Evolutionary conservation across 2,113 vertebrate genomes (phyloP), one percentile per base, ranked within the genome.

Genomic region (Hippocampus guttulatus): DNA sequence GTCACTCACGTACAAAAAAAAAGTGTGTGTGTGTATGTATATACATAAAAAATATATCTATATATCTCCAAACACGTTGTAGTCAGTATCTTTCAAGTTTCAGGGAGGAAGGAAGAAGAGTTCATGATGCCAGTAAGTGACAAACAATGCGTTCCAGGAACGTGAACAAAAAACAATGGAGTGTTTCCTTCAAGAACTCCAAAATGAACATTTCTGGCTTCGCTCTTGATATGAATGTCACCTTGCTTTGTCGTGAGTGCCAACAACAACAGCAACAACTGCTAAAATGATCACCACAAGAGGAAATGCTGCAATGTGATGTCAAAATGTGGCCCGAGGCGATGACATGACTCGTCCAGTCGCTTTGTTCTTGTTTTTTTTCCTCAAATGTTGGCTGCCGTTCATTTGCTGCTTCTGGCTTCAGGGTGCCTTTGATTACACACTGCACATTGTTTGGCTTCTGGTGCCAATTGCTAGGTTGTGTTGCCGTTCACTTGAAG

Each of bases 401-500:
- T 33, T 61, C 27, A 61, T 61, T 61, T 33, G 27, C 58, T 16
- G 58, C 58, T 61, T 61, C 58, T 15, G 25, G 58, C 58, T 33
- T 16, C 14, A 33, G 58, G 58, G 58, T 33, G 27, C 14, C 58
- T 61, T 61, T 61, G 58, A 61, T 61, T 33, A 61, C 58, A 33
- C 18, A 7, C 58, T 33, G 27, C 7, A 3, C 58, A 61, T 61
- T 61, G 58, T 61, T n/a, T n/a, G 20, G n/a, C 21, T 55, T 55
- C 52, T 55, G n/a, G 58, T 61, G 16, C 27, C 58, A 61, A 61
- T 38, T 61, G 58, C 58, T 61, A 61, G 58, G 58, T 61, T 61
- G 58, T 61, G 9, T 58, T 58, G 27, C 15, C 23, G 23, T 58
- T 33, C 27, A 18, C 58, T 61, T 61, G 27, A 61, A 33, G 27